Conservation (phyloP, 2,888 invertebrate genomes). For the Blastobasis adustella region DNA sequence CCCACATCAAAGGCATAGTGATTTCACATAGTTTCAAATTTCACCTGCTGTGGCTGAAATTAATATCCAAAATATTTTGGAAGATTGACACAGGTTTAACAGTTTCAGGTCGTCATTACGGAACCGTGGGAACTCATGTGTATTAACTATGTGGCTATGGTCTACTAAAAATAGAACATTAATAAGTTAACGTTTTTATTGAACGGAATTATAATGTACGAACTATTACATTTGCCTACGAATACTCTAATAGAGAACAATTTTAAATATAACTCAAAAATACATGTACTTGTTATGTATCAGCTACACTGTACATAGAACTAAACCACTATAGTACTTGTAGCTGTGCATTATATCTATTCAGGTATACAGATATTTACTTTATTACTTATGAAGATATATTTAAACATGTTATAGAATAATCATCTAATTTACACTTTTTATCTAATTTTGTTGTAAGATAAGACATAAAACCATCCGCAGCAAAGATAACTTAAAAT, state of each 20-base stretch:
- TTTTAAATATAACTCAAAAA: conserved; percentile 32
- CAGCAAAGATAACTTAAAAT: conserved; percentile 7
- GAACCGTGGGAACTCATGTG: no score
- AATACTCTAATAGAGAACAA: conserved; percentile 46
- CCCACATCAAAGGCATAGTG: conserved; percentile 33
- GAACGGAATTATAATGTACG: conserved; percentile 58
- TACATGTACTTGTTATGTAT: conserved; percentile 28
- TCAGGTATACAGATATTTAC: conserved; percentile 2
- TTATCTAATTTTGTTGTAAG: no score
- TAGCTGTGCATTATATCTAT: conserved; percentile 10
- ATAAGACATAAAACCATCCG: background rate
- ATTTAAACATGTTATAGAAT: no score
- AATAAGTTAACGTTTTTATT: conserved; percentile 64
- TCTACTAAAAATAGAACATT: conserved; percentile 9
- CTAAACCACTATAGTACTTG: conserved; percentile 26
- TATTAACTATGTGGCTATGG: background rate
- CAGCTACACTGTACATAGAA: conserved; percentile 37
- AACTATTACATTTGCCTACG: conserved; percentile 60
- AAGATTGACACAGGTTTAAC: background rate
- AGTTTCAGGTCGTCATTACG: background rate
- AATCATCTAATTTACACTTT: no score
- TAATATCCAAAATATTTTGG: background rate
- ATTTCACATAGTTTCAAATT: conserved; percentile 21
- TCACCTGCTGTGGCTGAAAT: conserved; percentile 3
- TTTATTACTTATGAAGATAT: conserved; percentile 1